Evolutionary conservation across 30 jellyfish, hydroid and myxozoan genomes (phyloP), one percentile per base, ranked within the genome.

Genomic region (Chrysaora quinquecirrha): DNA sequence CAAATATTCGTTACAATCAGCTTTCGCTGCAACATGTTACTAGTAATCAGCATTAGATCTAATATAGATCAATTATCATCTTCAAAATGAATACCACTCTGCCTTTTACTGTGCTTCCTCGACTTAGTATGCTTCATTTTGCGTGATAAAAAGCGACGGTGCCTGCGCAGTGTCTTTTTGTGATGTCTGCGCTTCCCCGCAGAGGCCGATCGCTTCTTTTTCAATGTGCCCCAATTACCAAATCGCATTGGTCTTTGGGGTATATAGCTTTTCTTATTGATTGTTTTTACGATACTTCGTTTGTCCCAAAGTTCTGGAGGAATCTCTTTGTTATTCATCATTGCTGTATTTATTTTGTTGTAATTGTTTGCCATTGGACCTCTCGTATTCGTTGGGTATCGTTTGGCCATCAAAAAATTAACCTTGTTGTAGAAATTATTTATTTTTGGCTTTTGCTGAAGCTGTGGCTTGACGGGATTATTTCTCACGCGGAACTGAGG

Each of bases 181-280:
- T n/a, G n/a, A n/a, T n/a, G n/a, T n/a, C n/a, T n/a, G n/a, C n/a
- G n/a, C n/a, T n/a, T n/a, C n/a, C n/a, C n/a, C n/a, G n/a, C n/a
- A n/a, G n/a, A n/a, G n/a, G n/a, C n/a, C n/a, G 85, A 68, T 28
- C 92, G 71, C 38, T 65, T 85, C 78, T 85, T 85, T 60, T 68
- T 85, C 72, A 85, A 30, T 32, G 95, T 85, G 1, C 95, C 95
- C 95, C 95, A 85, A 33, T 67, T 74, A 20, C 89, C 80, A 16
- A 73, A 76, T 19, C 19, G 18, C 22, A 74, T 69, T 7, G 92
- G 92, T 74, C 85, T 71, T 4, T 31, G 85, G 16, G 92, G 92
- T 21, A 82, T 82, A 0, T 67, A 29, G 50, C 62, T 70, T 81
- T 69, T 82, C 54, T 82, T 82, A 50, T 75, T 52, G 29, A 67